These are phyloP conservation scores for Poecilia picta DNA, from an alignment of 2,797 vertebrate species.

Conservation along the genomic window DNA sequence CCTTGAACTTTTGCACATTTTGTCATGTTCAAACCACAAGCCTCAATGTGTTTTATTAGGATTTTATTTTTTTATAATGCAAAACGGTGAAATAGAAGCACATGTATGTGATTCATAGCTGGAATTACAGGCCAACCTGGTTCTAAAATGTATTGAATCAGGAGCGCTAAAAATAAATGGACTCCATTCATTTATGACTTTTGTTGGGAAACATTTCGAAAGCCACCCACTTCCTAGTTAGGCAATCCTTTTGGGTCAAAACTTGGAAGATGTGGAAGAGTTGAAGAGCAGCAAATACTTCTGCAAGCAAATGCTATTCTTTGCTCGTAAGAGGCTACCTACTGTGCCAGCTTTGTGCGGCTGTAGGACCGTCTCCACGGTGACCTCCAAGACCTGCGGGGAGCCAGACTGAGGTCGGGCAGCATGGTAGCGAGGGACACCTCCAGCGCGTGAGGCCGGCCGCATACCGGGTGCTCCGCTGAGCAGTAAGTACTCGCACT, in stretches of 20 bases:
- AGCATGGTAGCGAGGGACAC: slow-evolving; percentile 89
- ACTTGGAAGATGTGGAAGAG: not conserved
- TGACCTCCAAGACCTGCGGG: slow-evolving; percentile 90
- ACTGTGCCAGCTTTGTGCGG: slow-evolving; percentile 86
- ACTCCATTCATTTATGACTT: not conserved
- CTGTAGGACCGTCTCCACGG: slow-evolving; percentile 94
- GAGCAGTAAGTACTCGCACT: slow-evolving; percentile 94
- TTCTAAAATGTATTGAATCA: not conserved
- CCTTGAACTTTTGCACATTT: not conserved
- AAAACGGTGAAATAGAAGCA: not conserved
- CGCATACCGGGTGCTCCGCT: slow-evolving; percentile 88
- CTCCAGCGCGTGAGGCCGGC: slow-evolving; percentile 85
- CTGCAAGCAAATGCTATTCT: not conserved
- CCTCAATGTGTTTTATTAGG: not conserved
- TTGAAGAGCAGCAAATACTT: not conserved
- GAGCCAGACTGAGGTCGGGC: slow-evolving; percentile 86
- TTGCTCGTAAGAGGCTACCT: slow-evolving; percentile 43
- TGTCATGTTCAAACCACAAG: not conserved
- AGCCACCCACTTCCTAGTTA: not conserved
- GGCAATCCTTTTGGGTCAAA: not conserved
- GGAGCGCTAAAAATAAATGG: not conserved
- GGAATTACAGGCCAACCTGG: not conserved
- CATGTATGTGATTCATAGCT: not conserved
- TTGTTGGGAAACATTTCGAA: not conserved
- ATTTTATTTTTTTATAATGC: not conserved